Base-by-base conservation (phyloP, 2,888 invertebrate species). In the Tortrix viridana region DNA sequence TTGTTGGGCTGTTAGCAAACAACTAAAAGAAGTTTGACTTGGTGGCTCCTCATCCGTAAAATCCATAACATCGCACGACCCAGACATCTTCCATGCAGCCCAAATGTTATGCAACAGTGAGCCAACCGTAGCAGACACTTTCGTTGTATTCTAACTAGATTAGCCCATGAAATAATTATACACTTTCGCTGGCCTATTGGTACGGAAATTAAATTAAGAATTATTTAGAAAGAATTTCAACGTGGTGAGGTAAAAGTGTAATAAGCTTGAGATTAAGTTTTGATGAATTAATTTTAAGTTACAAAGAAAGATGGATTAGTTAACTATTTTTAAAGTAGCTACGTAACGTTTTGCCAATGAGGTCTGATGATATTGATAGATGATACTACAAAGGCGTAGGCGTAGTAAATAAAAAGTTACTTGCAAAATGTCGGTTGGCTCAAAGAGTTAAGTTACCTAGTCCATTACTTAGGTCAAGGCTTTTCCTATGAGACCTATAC, bases 161-260 rank as follows among this genome's bases (percentile, higher is more conserved):
- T 66, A 70, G 71, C 70, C 69, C 65, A 70, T 68, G 64, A 72
- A 71, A 70, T 67, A 75, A 79, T 80, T 79, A 74, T 72, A 79
- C 76, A 81, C 81, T 83, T 82, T 83, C 80, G 65, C 81, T 72
- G 65, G 49, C 53, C 66, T 63, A 73, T 71, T 72, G 71, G 71
- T 66, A 67, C 68, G 76, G 73, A 77, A 77, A 75, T 71, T 66
- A 72, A 69, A 73, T 74, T 69, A 70, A 69, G 67, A 68, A 73
- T 75, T 73, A 75, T 74, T 75, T 48, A 47, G 47, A 54, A 54
- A 61, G 38, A 46, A 47, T 38, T 57, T 41, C 19, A 16, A 32
- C 22, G 20, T 14, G 6, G 14, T 26, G 20, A n/a, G 20, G 7
- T 23, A 49, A 49, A 22, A 14, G 47, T 22, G 20, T 12, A 43